Base-by-base conservation (phyloP, 2,113 vertebrate genomes). In the Callaeas wilsoni region DNA sequence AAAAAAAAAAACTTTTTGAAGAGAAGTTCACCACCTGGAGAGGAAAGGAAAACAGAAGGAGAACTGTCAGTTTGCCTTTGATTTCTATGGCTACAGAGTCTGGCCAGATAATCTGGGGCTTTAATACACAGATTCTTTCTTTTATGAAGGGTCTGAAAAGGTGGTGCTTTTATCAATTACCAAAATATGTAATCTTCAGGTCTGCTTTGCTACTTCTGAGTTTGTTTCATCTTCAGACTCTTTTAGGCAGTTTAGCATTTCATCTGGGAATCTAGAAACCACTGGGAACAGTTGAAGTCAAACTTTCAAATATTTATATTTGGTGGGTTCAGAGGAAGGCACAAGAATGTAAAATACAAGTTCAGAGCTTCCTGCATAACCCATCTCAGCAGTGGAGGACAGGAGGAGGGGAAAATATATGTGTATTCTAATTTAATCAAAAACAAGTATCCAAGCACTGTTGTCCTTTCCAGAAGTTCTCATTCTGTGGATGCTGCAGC, bases 231-330 rank as follows among this genome's bases (percentile, higher is more conserved):
- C 78, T 84, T 74, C 57, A 59, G 41, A 16, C 21, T 89, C 55
- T 93, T 91, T 69, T 44, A 89, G 42, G 56, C 56, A 93, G 81
- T 91, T 90, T 73, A 95, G 37, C 35, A 6, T 92, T 95, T 95
- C 82, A 74, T 94, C 35, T 65, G 74, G 83, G 91, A 95, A 92
- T 90, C 47, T 37, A 81, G 73, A 95, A 94, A 79, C 59, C 27
- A 78, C 91, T 89, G 90, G 57, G 77, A 95, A 44, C 35, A 87
- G 73, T 73, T 94, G 80, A 92, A 97, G 49, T 87, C 49, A 80
- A 96, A 91, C 41, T 89, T 93, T 95, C 75, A 83, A 94, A 87
- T 92, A 90, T 93, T 89, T 87, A 81, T 93, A 87, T 39, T 87
- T 83, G 55, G 63, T 69, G 12, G 33, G 32, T 94, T 76, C 69